Conservation (phyloP, 1,140 invertebrate genomes). For the Brachionus plicatilis region DNA sequence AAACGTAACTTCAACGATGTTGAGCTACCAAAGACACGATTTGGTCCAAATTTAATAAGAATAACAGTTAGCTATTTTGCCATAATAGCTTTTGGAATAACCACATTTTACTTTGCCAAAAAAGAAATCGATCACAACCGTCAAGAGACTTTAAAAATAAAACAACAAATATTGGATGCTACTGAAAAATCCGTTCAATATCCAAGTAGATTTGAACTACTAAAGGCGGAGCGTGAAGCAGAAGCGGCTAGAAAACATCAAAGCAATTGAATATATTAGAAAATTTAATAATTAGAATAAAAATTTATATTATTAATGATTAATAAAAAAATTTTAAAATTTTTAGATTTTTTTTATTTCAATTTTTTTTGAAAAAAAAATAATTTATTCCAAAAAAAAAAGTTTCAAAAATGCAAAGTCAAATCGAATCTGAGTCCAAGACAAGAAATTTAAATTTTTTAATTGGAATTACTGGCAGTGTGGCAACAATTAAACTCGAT, state of each 20-base stretch:
- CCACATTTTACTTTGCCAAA: slow-evolving; percentile 38
- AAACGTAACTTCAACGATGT: slow-evolving; percentile 7
- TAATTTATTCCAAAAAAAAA: not conserved
- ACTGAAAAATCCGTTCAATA: not conserved
- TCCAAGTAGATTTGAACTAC: slow-evolving; percentile 15
- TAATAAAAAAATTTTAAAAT: not conserved
- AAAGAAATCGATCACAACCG: slow-evolving; percentile 27
- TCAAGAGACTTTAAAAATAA: slow-evolving; percentile 12
- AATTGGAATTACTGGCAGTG: slow-evolving; percentile 37
- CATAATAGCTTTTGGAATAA: slow-evolving; percentile 17
- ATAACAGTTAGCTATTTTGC: slow-evolving; percentile 23
- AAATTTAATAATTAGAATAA: not conserved
- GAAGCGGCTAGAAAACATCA: not conserved
- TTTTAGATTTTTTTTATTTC: not conserved
- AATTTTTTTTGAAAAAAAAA: not conserved
- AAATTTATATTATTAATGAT: not conserved
- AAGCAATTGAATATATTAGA: not conserved
- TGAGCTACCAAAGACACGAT: not conserved
- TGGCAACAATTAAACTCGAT: slow-evolving; percentile 21
- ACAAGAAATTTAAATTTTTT: not conserved
- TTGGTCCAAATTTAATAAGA: slow-evolving; percentile 27
- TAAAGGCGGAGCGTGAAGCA: not conserved
- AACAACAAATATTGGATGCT: slow-evolving; percentile 1
- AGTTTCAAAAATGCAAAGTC: not conserved
- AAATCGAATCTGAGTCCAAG: not conserved